Evolutionary conservation across 2,888 invertebrate species (phyloP).

Genomic region (Andrena haemorrhoa): DNA sequence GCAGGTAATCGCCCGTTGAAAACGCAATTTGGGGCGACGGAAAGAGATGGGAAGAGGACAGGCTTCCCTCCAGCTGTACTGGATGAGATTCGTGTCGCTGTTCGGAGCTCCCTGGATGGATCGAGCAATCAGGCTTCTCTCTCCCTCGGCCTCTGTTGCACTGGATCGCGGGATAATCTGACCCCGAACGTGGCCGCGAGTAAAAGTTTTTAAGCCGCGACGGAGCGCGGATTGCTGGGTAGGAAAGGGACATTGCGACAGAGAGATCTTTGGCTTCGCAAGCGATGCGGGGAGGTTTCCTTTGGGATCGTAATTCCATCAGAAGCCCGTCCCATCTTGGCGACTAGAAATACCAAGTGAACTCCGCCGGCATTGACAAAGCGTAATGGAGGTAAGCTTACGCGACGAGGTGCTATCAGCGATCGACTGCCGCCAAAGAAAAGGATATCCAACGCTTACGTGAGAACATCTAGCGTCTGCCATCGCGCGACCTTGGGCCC

Average conservation of each 20-base stretch:
- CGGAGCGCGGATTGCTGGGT: not conserved
- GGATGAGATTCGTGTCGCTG: constrained; percentile 55
- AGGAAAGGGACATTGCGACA: constrained; percentile 11
- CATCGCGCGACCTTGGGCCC: constrained; percentile 41
- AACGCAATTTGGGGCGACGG: constrained; percentile 69
- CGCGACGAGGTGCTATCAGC: not conserved
- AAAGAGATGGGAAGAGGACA: constrained; percentile 28
- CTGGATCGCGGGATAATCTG: constrained; percentile 31
- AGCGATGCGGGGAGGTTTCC: not conserved
- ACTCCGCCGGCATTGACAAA: too few relatives aligned
- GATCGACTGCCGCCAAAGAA: constrained; percentile 29
- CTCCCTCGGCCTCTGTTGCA: constrained; percentile 3
- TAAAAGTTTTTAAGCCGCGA: constrained; percentile 49
- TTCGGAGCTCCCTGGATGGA: constrained; percentile 55
- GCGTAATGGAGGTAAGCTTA: too few relatives aligned
- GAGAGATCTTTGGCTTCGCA: constrained; percentile 15
- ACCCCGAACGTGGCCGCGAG: constrained; percentile 29
- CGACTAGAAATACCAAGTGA: not conserved
- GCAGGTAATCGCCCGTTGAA: constrained; percentile 74
- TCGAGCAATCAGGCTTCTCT: constrained; percentile 55
- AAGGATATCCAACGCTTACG: constrained; percentile 53
- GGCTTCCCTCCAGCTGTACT: constrained; percentile 15
- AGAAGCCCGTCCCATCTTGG: not conserved
- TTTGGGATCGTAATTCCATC: not conserved
- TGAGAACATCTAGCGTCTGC: constrained; percentile 35